Evolutionary conservation across 2,113 vertebrate species (phyloP).

Genomic region (Mohoua ochrocephala): DNA sequence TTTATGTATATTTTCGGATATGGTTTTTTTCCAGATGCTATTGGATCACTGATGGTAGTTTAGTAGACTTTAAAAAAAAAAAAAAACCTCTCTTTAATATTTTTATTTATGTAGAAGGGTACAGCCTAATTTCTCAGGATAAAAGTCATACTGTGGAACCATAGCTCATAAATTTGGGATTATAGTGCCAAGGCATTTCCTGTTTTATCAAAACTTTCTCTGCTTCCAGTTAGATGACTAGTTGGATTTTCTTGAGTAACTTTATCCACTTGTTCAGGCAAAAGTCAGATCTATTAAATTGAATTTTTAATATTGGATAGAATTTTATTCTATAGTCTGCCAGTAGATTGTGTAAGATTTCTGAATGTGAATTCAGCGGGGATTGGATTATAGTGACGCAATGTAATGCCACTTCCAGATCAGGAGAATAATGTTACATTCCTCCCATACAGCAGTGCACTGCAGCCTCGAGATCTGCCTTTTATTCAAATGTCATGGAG

Average conservation of each 20-base stretch:
- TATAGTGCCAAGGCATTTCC: not conserved
- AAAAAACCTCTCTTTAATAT: not conserved
- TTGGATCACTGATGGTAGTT: not conserved
- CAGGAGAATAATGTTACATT: not conserved
- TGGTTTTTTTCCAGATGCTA: not conserved
- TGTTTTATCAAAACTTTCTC: not conserved
- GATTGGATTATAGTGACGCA: not conserved
- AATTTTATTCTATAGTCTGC: not conserved
- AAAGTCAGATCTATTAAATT: not conserved
- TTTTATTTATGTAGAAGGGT: not conserved
- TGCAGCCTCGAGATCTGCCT: not conserved
- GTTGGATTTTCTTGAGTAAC: not conserved
- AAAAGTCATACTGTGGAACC: not conserved
- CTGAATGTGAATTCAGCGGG: not conserved
- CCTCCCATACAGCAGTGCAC: accelerated
- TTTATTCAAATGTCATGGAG: not conserved
- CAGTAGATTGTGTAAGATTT: not conserved
- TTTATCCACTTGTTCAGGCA: not conserved
- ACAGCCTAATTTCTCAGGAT: not conserved
- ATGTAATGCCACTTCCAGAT: not conserved
- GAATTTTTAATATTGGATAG: not conserved
- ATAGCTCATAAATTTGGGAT: not conserved
- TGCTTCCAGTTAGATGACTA: not conserved
- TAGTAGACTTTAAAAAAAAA: not conserved
- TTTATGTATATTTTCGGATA: not conserved